Base-by-base conservation (phyloP, 53 echinoderm and acorn worm genomes). In the Paracentrotus lividus region DNA sequence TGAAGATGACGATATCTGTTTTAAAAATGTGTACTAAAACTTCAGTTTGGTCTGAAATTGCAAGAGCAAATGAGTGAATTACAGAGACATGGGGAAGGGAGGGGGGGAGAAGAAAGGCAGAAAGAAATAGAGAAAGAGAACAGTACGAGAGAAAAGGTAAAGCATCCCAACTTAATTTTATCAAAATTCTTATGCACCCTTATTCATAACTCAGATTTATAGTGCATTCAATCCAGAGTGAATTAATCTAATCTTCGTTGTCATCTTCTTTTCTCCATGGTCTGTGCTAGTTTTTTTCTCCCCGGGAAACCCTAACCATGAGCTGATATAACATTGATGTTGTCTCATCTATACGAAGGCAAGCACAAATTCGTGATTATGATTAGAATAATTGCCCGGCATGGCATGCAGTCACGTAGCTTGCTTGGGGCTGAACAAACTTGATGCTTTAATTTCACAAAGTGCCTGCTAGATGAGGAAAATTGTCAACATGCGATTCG, bases 371-470 rank as follows among this genome's bases (percentile, higher is more conserved):
- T 72, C 36, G 81, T 47, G 81, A 81, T 47, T 44, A 81, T 45
- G 81, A 45, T 81, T 47, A n/a, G 45, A 81, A 81, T 81, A 81
- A 81, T 81, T 81, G n/a, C 81, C n/a, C 26, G 27, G 81, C 2
- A 45, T n/a, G 49, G 12, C 81, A 45, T 47, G 81, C 40, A 1
- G 81, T 81, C 81, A 81, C 81, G 81, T 42, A 42, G 23, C 10
- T 16, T 76, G 34, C 69, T 69, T 31, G 5, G 32, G 69, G 69
- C 69, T 64, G 64, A 64, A 26, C 64, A 64, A 64, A 64, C 64
- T 64, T 27, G 8, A 76, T 42, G 12, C 81, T 47, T 81, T 72
- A n/a, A n/a, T n/a, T 47, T 81, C 24, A 44, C 47, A 45, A 45
- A n/a, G 44, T 45, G 44, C 81, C 47, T 42, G 81, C 33, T 8